Percentiles rank a stretch among this genome's conserved stretches.
Evolutionary conservation across 2,888 invertebrate species (phyloP).

Genomic region (Incurvaria masculella): DNA sequence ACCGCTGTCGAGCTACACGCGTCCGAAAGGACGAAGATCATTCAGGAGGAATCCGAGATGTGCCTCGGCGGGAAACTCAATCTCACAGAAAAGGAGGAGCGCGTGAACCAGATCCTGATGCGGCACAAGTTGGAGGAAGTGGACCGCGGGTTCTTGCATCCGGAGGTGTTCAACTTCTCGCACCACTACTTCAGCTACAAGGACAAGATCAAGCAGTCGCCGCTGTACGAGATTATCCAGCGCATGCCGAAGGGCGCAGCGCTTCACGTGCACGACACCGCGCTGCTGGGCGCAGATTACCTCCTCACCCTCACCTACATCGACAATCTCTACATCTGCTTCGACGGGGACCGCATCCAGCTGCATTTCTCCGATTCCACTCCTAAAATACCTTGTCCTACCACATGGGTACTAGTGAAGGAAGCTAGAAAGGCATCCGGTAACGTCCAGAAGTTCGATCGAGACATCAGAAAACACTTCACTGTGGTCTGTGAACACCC

Average conservation of each 20-base stretch:
- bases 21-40: constrained; percentile 22
- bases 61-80: constrained; percentile 48
- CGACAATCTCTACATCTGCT: constrained; percentile 58
- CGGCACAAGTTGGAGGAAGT: constrained; percentile 51
- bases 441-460: constrained; percentile 47
- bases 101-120: constrained; percentile 58
- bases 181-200: constrained; percentile 63
- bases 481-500: constrained; percentile 49
- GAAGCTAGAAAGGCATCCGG: constrained; percentile 40
- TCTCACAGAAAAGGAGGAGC: constrained; percentile 43
- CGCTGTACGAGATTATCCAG: constrained; percentile 63
- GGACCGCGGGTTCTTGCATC: constrained; percentile 41
- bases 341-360: constrained; percentile 25
- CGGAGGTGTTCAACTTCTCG: constrained; percentile 58
- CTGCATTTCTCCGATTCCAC: constrained; percentile 33
- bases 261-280: constrained; percentile 66
- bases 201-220: constrained; percentile 56
- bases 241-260: constrained; percentile 74
- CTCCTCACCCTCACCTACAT: constrained; percentile 62
- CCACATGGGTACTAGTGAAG: constrained; percentile 48
- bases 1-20: constrained; percentile 23
- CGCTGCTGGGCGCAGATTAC: constrained; percentile 58
- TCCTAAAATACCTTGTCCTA: constrained; percentile 30
- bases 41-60: constrained; percentile 37
- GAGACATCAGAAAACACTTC: constrained; percentile 47